A percentile compares a stretch with the other conserved stretches of the same genome.
These are phyloP conservation scores for Catostylus mosaicus DNA, from an alignment of 30 jellyfish, hydroid and myxozoan genomes.

Conservation along the genomic window DNA sequence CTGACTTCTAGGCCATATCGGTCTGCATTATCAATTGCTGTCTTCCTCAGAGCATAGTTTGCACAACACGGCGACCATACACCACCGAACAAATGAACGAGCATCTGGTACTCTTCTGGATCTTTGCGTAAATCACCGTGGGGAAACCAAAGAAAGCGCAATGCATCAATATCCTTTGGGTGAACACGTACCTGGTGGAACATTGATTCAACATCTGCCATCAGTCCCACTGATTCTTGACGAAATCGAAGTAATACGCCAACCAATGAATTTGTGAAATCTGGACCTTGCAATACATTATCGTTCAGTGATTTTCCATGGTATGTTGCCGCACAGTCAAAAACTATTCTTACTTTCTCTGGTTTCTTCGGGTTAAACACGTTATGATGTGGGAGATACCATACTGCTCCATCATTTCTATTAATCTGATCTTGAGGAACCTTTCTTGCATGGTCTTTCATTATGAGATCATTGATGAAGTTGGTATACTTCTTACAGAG, in stretches of 20 bases:
- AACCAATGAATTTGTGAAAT: slow-evolving; percentile 46
- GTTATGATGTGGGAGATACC: slow-evolving; percentile 77
- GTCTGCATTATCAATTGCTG: slow-evolving; percentile 47
- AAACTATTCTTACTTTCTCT: slow-evolving; percentile 49
- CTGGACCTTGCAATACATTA: slow-evolving; percentile 61
- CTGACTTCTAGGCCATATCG: slow-evolving; percentile 6
- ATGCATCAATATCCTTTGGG: slow-evolving; percentile 37
- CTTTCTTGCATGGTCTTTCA: slow-evolving; percentile 26
- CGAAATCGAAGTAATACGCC: slow-evolving; percentile 62
- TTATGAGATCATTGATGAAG: slow-evolving; percentile 38
- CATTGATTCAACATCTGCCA: slow-evolving; percentile 75
- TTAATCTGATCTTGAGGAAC: slow-evolving; percentile 26
- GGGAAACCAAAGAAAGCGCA: slow-evolving; percentile 68
- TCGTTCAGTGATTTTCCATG: slow-evolving; percentile 45
- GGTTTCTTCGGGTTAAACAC: slow-evolving; percentile 72
- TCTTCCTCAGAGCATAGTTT: slow-evolving; percentile 34
- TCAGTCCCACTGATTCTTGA: slow-evolving; percentile 48
- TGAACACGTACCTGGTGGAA: slow-evolving; percentile 62
- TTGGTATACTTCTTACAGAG: slow-evolving; percentile 19
- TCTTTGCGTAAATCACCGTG: slow-evolving; percentile 27
- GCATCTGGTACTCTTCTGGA: slow-evolving; percentile 54
- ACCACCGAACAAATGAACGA: slow-evolving; percentile 67
- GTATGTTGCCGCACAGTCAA: slow-evolving; percentile 70
- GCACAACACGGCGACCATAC: slow-evolving; percentile 69
- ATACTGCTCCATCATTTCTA: slow-evolving; percentile 2